A percentile compares a stretch with the other conserved stretches of the same genome.
These are phyloP conservation scores for Bovichtus variegatus DNA, from an alignment of 2,797 vertebrate species.

Conservation along the genomic window DNA sequence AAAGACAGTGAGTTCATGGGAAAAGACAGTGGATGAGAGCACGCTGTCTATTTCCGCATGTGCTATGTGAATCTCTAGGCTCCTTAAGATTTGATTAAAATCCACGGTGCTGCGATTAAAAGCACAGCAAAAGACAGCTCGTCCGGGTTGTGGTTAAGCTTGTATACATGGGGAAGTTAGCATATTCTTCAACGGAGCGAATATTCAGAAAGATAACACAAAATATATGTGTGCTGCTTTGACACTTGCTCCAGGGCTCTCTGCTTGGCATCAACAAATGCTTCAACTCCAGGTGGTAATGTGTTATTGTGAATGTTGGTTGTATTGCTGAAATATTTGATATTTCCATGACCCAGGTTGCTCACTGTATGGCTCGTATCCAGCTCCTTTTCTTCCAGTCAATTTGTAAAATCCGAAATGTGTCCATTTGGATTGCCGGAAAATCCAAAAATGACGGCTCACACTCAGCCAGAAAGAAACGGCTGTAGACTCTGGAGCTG, in stretches of 20 bases:
- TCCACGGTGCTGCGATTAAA: not conserved
- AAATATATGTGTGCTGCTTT: conserved; percentile 28
- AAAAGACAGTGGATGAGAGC: conserved; percentile 3
- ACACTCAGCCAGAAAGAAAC: conserved; percentile 18
- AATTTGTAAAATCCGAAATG: conserved; percentile 20
- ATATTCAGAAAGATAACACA: conserved; percentile 49
- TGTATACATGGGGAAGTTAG: conserved; percentile 15
- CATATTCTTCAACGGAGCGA: conserved; percentile 25
- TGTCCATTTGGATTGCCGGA: conserved; percentile 21
- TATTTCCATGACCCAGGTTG: conserved; percentile 51
- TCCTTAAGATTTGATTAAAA: not conserved
- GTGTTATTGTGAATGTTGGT: conserved; percentile 42
- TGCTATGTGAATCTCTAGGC: not conserved
- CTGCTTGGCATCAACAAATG: conserved; percentile 38
- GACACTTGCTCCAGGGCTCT: conserved; percentile 43
- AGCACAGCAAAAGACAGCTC: not conserved
- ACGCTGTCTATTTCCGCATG: not conserved
- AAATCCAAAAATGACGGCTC: conserved; percentile 37
- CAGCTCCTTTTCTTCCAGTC: not conserved
- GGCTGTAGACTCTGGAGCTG: not conserved
- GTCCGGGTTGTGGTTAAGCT: conserved; percentile 3
- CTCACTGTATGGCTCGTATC: conserved; percentile 21
- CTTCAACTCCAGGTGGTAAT: conserved; percentile 45
- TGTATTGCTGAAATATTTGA: conserved; percentile 55
- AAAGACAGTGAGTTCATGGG: conserved; percentile 9